Evolutionary conservation across 2,888 invertebrate species (phyloP).

Genomic region (Belgica antarctica): DNA sequence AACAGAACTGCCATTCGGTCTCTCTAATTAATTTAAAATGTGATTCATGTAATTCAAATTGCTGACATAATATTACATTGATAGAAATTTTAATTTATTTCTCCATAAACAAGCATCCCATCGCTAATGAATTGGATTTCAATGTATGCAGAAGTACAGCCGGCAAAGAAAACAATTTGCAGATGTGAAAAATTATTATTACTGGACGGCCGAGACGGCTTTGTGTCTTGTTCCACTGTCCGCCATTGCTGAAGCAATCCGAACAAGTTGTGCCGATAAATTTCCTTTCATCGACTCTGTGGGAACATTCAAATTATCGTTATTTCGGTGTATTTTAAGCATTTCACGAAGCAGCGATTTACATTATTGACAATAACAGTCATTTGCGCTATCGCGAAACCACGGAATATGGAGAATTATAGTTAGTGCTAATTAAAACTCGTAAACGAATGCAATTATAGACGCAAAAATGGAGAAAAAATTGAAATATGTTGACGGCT

Average conservation of each 20-base stretch:
- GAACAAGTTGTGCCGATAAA: slow-evolving; percentile 26
- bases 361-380: background rate
- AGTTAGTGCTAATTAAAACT: slow-evolving; percentile 42
- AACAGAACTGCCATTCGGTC: too few species aligned
- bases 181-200: background rate
- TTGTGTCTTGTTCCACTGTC: background rate
- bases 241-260: background rate
- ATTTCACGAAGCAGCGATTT: background rate
- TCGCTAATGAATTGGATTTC: slow-evolving; percentile 44
- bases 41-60: slow-evolving; percentile 43
- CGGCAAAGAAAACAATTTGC: too few species aligned
- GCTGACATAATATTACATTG: slow-evolving; percentile 43
- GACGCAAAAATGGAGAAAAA: slow-evolving; percentile 12
- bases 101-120: slow-evolving; percentile 39
- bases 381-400: background rate
- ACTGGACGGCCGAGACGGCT: background rate
- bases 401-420: slow-evolving; percentile 18
- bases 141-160: background rate
- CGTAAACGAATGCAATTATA: slow-evolving; percentile 35
- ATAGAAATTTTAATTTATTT: slow-evolving; percentile 12
- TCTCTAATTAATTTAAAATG: slow-evolving; percentile 43
- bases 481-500: slow-evolving; percentile 23
- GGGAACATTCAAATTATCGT: slow-evolving; percentile 42
- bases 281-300: background rate
- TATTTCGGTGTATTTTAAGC: slow-evolving; percentile 33